Conservation (phyloP, 2,113 vertebrate species). For the Pluvialis apricaria region DNA sequence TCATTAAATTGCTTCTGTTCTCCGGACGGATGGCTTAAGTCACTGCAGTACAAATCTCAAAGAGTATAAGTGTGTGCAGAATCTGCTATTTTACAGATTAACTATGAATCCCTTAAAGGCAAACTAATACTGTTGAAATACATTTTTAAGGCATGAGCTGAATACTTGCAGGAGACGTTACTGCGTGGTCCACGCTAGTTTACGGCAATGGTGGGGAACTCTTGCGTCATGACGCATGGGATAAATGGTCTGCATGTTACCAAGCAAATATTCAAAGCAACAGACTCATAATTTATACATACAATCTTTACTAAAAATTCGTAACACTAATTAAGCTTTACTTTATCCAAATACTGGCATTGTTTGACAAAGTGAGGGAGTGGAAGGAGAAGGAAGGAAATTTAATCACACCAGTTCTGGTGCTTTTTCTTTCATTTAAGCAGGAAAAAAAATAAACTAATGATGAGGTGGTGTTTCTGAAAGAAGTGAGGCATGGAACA, state of each 20-base stretch:
- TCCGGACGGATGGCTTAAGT: not conserved
- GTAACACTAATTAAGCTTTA: not conserved
- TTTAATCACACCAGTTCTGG: not conserved
- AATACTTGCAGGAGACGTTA: not conserved
- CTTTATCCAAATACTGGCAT: not conserved
- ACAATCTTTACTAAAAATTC: not conserved
- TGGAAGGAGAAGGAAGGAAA: not conserved
- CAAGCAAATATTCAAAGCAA: not conserved
- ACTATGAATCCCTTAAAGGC: not conserved
- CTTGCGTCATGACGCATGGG: no score
- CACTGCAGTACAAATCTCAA: not conserved
- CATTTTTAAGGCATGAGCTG: not conserved
- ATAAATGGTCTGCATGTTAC: not conserved
- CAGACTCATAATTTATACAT: not conserved
- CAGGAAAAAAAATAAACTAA: not conserved
- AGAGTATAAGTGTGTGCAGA: not conserved
- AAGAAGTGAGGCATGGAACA: not conserved
- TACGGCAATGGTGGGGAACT: not conserved
- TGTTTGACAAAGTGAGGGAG: not conserved
- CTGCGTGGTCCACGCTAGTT: accelerated
- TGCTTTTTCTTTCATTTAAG: not conserved
- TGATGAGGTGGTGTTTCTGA: not conserved
- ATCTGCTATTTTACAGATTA: not conserved
- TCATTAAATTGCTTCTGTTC: not conserved
- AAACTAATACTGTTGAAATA: not conserved